A percentile compares a stretch with the other conserved stretches of the same genome.
phyloP scores from a whole-genome alignment of 2,797 vertebrate genomes.

The Cossypha caffra region DNA sequence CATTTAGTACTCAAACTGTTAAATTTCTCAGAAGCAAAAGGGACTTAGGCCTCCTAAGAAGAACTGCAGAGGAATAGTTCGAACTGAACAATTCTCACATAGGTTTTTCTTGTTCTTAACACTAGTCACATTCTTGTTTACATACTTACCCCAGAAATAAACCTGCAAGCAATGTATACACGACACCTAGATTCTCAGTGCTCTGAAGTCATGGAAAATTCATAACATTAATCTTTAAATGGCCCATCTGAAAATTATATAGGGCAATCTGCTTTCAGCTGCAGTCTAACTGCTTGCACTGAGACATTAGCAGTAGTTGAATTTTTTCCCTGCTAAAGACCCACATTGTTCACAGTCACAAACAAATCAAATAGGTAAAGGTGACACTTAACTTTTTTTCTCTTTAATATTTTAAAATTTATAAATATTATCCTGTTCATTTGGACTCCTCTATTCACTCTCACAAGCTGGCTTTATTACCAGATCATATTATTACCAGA shows the following conservation, averaged over 20 bases:
- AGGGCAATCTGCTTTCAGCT: conserved; percentile 17
- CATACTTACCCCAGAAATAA: not conserved
- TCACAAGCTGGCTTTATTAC: not conserved
- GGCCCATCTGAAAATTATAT: conserved; percentile 25
- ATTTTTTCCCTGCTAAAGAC: not conserved
- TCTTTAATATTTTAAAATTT: not conserved
- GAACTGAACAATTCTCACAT: not conserved
- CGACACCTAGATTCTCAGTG: not conserved
- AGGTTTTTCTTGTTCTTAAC: not conserved
- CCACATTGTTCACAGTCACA: not conserved
- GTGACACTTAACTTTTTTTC: not conserved
- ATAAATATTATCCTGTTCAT: not conserved
- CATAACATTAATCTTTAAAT: conserved; percentile 46
- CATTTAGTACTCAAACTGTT: conserved; percentile 54
- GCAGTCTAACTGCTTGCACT: not conserved
- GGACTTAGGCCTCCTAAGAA: not conserved
- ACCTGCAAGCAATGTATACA: not conserved
- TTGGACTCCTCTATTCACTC: not conserved
- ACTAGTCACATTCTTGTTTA: not conserved
- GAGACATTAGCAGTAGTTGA: not conserved
- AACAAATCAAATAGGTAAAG: not conserved
- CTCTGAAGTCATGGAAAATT: conserved; percentile 20
- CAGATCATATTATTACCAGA: not conserved
- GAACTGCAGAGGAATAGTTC: not conserved
- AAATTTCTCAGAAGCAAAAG: conserved; percentile 1